A percentile compares a stretch with the other conserved stretches of the same genome.
Conservation (phyloP, 2,113 vertebrate species). For the Tyto alba region DNA sequence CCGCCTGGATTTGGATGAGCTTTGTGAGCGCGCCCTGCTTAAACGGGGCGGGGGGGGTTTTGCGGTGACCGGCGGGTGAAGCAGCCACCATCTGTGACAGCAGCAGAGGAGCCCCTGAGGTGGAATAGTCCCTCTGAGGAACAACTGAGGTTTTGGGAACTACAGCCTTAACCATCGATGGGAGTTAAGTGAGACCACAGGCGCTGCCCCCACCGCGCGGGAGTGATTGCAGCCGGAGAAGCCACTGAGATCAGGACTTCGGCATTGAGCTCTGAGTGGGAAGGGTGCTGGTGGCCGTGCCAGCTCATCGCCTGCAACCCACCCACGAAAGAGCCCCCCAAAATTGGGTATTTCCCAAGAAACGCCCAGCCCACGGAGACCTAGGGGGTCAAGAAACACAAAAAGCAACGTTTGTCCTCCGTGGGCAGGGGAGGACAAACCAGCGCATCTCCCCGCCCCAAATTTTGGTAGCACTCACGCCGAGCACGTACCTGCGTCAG, state of each 20-base stretch:
- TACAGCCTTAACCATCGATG: not conserved
- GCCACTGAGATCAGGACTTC: not conserved
- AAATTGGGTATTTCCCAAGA: not conserved
- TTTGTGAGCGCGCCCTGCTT: not conserved
- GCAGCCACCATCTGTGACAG: too few relatives aligned
- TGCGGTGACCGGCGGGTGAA: too few relatives aligned
- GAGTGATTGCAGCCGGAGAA: not conserved
- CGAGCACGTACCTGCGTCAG: fast-evolving
- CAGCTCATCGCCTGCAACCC: not conserved
- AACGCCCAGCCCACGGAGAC: not conserved
- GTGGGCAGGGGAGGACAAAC: not conserved
- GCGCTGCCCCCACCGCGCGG: not conserved
- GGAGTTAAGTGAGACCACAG: too few relatives aligned
- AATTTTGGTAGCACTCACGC: not conserved
- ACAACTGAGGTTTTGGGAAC: not conserved
- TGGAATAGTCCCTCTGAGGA: not conserved
- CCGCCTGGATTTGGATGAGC: not conserved
- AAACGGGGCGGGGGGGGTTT: too few relatives aligned
- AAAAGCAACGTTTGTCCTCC: not conserved
- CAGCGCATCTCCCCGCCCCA: not conserved
- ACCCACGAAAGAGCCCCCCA: not conserved
- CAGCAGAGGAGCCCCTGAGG: not conserved
- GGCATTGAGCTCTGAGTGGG: not conserved
- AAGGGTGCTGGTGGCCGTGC: not conserved
- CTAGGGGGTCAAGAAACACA: not conserved